Evolutionary conservation across 2,888 invertebrate genomes (phyloP).

Genomic region (Labia minor): DNA sequence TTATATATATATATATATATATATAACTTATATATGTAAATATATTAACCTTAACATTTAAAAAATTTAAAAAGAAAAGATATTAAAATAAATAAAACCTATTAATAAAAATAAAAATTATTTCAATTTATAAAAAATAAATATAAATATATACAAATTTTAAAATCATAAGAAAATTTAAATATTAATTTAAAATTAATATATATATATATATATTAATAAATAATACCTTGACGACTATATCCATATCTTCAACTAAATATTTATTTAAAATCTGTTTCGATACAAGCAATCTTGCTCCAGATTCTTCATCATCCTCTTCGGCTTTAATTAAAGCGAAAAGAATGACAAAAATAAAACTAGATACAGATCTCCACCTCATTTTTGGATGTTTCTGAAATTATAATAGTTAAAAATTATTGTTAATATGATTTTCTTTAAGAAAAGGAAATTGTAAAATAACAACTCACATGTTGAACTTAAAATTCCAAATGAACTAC

Average conservation of each 20-base stretch:
- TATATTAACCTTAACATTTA: too few species aligned
- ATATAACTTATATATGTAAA: too few species aligned
- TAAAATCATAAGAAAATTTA: too few species aligned
- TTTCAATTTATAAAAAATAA: too few species aligned
- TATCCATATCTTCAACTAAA: conserved; percentile 91
- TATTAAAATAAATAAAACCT: too few species aligned
- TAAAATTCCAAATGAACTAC: background rate
- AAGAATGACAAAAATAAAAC: background rate
- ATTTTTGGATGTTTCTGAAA: background rate
- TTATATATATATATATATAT: too few species aligned
- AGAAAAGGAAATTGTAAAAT: background rate
- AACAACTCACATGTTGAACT: background rate
- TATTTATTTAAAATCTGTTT: conserved; percentile 94
- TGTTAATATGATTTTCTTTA: background rate
- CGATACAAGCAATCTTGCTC: conserved; percentile 75
- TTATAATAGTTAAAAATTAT: background rate
- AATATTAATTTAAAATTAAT: too few species aligned
- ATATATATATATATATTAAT: too few species aligned
- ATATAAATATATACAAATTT: too few species aligned
- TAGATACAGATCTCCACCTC: background rate
- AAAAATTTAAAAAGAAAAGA: too few species aligned
- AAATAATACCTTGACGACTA: conserved; percentile 70
- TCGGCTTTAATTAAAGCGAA: background rate
- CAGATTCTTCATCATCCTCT: conserved; percentile 53
- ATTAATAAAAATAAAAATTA: too few species aligned